Conservation (phyloP, 2,113 vertebrate species). For the Sorex fumeus region DNA sequence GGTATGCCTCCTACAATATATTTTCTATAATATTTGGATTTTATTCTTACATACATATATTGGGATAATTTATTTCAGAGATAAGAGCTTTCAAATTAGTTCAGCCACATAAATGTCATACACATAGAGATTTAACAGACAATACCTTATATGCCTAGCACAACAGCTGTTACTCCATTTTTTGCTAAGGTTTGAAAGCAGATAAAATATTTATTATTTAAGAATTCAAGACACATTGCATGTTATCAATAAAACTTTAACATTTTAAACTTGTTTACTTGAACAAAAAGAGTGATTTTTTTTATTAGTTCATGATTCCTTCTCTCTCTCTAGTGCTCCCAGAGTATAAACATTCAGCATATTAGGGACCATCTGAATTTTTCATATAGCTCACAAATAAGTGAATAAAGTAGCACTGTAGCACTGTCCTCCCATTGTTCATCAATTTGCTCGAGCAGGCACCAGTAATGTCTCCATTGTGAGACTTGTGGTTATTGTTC, state of each 20-base stretch:
- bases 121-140: constrained; percentile 24
- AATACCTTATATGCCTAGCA: constrained; percentile 32
- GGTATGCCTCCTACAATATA: background rate
- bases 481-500: too few species aligned
- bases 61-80: constrained; percentile 26
- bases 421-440: too few species aligned
- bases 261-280: background rate
- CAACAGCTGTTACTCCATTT: constrained; percentile 54
- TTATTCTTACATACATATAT: background rate
- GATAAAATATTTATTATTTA: constrained; percentile 46
- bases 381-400: background rate
- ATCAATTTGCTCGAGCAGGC: too few species aligned
- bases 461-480: too few species aligned
- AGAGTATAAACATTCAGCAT: background rate
- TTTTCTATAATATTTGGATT: background rate
- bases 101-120: constrained; percentile 45
- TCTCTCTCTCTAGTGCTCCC: background rate
- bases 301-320: background rate
- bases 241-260: background rate
- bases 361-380: background rate
- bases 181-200: constrained; percentile 3
- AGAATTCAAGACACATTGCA: background rate
- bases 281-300: too few species aligned
- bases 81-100: constrained; percentile 23
- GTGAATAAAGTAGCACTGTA: background rate